Evolutionary conservation across 2,113 vertebrate genomes (phyloP).

Genomic region (Chloropsis hardwickii): DNA sequence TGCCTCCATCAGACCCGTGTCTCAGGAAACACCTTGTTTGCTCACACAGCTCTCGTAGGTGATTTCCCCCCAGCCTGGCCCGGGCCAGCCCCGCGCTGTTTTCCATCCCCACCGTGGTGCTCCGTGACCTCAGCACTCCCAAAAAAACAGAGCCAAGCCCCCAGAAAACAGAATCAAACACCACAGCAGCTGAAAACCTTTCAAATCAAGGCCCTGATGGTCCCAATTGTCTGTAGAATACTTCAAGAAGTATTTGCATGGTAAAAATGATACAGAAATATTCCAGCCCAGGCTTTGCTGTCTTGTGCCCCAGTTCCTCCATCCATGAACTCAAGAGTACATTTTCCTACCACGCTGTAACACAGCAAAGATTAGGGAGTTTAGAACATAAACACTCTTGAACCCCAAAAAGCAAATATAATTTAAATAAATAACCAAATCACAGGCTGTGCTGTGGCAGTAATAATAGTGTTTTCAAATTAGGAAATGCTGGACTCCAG

Average conservation of each 20-base stretch:
- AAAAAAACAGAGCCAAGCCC: not conserved
- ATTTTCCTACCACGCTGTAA: rapidly evolving
- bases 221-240: rapidly evolving
- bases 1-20: not conserved
- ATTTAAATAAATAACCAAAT: not conserved
- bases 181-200: not conserved
- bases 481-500: not conserved
- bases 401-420: not conserved
- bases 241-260: rapidly evolving
- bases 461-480: not conserved
- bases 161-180: not conserved
- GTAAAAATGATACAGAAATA: rapidly evolving
- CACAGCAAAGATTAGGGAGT: not conserved
- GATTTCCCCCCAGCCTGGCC: not conserved
- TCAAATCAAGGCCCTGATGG: not conserved
- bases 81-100: not conserved
- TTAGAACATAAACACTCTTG: not conserved
- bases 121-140: rapidly evolving
- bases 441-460: not conserved
- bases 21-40: slow-evolving; percentile 42
- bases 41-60: not conserved
- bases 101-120: not conserved
- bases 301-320: not conserved
- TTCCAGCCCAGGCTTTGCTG: not conserved
- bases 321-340: not conserved